Evolutionary conservation across 2,113 vertebrate genomes (phyloP), one percentile per base, ranked within the genome.

Genomic region (Rhabdornis inornatus): DNA sequence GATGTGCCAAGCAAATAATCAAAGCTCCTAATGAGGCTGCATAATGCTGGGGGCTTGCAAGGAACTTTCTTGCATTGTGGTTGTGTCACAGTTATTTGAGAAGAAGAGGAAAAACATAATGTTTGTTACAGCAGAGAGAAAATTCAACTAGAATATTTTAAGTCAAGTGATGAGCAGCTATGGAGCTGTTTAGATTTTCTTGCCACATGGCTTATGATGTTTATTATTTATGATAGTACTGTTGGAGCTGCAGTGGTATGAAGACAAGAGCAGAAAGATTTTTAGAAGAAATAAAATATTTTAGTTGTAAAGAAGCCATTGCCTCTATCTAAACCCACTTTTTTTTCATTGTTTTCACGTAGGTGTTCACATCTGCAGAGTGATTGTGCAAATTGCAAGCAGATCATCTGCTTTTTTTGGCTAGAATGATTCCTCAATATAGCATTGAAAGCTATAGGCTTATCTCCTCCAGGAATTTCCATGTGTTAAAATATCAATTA

Each of bases 11-110:
- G 79, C 64, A 95, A 94, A 87, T 89, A 94, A 94, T 71, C 91
- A 87, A 72, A 94, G 49, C 57, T 87, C 20, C 87, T 96, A 95
- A 97, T 91, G 94, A 95, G 91, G 61, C 81, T 94, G 94, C 35
- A 49, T 30, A 72, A 42, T 0, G 74, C 94, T 89, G 57, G 61
- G 61, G 83, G 91, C 81, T 79, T 79, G 89, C 35, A 37, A 52
- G 87, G 86, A 94, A 56, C 83, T 84, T 93, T 71, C 83, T 75
- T 89, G 69, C 52, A 28, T 20, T 60, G 47, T 71, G 39, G 71
- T 66, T 2, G 1, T 83, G 74, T 79, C 49, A 56, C 59, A 37
- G 63, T 74, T 76, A 66, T 64, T 88, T 20, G 85, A 90, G 93
- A 60, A 83, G 42, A 85, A 88, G 70, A 92, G 50, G 49, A n/a